Percentiles rank a stretch among this genome's conserved stretches.
These are phyloP conservation scores for Tamandua tetradactyla DNA, from an alignment of 2,797 vertebrate genomes.

Conservation along the genomic window DNA sequence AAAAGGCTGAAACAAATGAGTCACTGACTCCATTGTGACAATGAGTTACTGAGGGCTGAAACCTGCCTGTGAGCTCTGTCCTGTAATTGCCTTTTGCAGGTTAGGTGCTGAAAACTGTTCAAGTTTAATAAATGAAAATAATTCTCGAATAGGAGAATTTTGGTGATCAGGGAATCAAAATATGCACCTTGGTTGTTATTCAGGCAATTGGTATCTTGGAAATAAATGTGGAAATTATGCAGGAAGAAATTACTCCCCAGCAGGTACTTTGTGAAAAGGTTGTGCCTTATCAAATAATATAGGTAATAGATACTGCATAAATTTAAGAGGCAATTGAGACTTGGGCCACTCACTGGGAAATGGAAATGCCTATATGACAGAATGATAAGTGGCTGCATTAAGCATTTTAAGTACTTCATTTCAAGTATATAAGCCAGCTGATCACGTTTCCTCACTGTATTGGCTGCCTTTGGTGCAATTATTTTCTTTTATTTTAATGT, in stretches of 20 bases:
- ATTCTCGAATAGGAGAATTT: slow-evolving; percentile 2
- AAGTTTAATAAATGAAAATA: slow-evolving; percentile 42
- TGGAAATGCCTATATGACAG: slow-evolving; percentile 56
- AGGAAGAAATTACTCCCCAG: slow-evolving; percentile 37
- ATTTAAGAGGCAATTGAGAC: slow-evolving; percentile 33
- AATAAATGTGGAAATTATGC: slow-evolving; percentile 55
- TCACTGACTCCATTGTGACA: background rate
- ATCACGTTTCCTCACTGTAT: background rate
- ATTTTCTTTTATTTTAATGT: no score
- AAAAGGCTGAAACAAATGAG: background rate
- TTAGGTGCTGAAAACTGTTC: slow-evolving; percentile 18
- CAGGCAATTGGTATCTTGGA: slow-evolving; percentile 6
- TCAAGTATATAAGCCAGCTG: slow-evolving; percentile 18
- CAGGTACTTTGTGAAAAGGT: slow-evolving; percentile 48
- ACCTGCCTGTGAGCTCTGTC: background rate
- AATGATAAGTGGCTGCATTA: slow-evolving; percentile 1
- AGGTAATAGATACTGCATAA: background rate
- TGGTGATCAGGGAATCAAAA: background rate
- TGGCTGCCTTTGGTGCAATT: slow-evolving; percentile 44
- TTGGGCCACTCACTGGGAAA: slow-evolving; percentile 28
- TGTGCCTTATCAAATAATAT: background rate
- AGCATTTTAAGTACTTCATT: slow-evolving; percentile 54
- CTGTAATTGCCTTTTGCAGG: background rate
- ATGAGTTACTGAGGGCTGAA: background rate
- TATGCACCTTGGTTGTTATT: slow-evolving; percentile 12